These are phyloP conservation scores for Plotosus lineatus DNA, from an alignment of 2,113 vertebrate species.

Conservation along the genomic window DNA sequence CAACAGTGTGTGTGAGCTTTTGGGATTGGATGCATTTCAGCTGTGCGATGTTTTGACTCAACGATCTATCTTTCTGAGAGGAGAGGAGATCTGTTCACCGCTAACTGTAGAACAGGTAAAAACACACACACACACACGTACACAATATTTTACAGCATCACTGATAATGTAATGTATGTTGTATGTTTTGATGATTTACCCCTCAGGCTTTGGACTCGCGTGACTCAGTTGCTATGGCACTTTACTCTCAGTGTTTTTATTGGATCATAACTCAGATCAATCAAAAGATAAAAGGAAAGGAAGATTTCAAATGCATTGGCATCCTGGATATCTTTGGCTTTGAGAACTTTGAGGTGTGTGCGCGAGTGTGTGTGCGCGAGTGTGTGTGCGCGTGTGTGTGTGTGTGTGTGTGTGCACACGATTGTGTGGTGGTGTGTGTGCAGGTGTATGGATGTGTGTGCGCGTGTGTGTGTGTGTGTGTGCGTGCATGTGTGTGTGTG, in stretches of 20 bases:
- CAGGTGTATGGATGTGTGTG: neutral
- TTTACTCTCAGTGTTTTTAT: constrained; percentile 79
- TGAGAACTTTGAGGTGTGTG: constrained; percentile 87
- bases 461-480: neutral
- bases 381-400: neutral
- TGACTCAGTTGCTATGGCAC: constrained; percentile 88
- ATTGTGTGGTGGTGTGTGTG: constrained; percentile 3
- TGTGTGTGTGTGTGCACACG: neutral
- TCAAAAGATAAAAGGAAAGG: constrained; percentile 85
- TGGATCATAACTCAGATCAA: constrained; percentile 92
- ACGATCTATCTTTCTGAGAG: constrained; percentile 88
- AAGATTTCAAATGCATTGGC: constrained; percentile 91
- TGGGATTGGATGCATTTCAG: constrained; percentile 87
- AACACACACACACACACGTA: constrained; percentile 4
- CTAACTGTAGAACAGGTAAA: constrained; percentile 87
- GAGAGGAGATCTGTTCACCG: constrained; percentile 90
- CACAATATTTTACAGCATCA: neutral
- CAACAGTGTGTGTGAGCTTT: constrained; percentile 81
- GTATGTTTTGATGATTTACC: neutral
- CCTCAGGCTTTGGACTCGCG: constrained; percentile 85
- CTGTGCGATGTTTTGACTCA: constrained; percentile 89
- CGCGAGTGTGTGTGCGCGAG: constrained; percentile 5
- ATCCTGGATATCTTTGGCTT: constrained; percentile 95
- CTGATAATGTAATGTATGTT: neutral
- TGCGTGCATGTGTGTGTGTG: too few relatives aligned